Evolutionary conservation across 2,113 vertebrate genomes (phyloP).

Genomic region (Cavia aperea): DNA sequence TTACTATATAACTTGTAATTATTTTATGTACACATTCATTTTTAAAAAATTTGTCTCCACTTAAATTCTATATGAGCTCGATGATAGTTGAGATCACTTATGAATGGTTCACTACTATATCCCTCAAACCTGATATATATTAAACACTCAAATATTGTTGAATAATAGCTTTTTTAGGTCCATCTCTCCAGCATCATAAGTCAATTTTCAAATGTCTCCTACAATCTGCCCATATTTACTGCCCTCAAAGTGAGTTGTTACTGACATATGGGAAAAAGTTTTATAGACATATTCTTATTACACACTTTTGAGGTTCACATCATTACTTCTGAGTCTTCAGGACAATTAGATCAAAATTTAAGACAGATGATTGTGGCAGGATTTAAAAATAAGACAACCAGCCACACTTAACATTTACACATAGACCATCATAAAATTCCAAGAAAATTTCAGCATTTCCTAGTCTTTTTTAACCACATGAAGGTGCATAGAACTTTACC

Average conservation of each 20-base stretch:
- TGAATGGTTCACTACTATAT: not conserved
- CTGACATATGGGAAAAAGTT: not conserved
- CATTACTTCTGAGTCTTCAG: slow-evolving; percentile 14
- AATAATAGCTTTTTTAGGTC: not conserved
- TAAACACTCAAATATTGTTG: not conserved
- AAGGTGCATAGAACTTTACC: slow-evolving; percentile 75
- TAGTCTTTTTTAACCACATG: slow-evolving; percentile 23
- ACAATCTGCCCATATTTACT: not conserved
- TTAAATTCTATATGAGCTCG: slow-evolving; percentile 14
- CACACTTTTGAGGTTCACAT: not conserved
- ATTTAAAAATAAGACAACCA: slow-evolving; percentile 30
- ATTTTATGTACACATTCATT: slow-evolving; percentile 8
- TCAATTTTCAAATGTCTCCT: not conserved
- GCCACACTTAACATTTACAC: slow-evolving; percentile 15
- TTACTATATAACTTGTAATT: not conserved
- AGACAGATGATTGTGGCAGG: not conserved
- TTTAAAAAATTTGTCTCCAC: slow-evolving; percentile 28
- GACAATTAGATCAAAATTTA: slow-evolving; percentile 24
- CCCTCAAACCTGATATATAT: not conserved
- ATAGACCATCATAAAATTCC: not conserved
- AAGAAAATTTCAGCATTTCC: not conserved
- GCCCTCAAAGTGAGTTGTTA: not conserved
- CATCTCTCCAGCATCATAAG: not conserved
- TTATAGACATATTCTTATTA: not conserved
- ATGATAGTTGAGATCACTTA: not conserved